Percentiles rank a stretch among this genome's conserved stretches.
phyloP scores from a whole-genome alignment of 2,888 invertebrate genomes.

The Drosophila percnosoma region DNA sequence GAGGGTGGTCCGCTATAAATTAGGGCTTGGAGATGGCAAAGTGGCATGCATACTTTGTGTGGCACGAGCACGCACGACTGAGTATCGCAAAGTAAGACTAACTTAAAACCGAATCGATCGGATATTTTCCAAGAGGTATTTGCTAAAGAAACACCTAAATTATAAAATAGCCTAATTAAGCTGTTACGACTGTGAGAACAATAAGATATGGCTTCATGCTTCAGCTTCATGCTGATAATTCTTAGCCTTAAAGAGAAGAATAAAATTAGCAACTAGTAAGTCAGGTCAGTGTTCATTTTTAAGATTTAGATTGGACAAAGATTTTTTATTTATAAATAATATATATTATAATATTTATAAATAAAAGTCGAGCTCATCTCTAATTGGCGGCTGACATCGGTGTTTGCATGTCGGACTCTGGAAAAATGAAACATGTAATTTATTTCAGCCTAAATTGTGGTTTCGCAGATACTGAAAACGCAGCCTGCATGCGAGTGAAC shows the following conservation, averaged over 20 bases:
- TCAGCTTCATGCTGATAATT: neutral
- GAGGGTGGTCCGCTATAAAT: slow-evolving; percentile 5
- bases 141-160: neutral
- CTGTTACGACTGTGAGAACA: neutral
- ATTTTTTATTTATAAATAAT: neutral
- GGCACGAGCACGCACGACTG: neutral
- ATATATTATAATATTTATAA: too few species aligned
- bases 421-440: slow-evolving; percentile 68
- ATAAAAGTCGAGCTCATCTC: slow-evolving; percentile 1
- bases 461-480: slow-evolving; percentile 43
- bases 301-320: neutral
- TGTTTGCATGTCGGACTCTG: slow-evolving; percentile 36
- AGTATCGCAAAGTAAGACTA: neutral
- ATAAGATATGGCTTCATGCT: neutral
- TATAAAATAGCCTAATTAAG: neutral
- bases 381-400: slow-evolving; percentile 8
- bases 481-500: slow-evolving; percentile 24
- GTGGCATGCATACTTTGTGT: neutral
- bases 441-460: slow-evolving; percentile 69
- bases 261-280: neutral
- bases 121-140: neutral
- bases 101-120: neutral
- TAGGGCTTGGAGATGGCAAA: slow-evolving; percentile 1
- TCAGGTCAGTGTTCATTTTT: neutral
- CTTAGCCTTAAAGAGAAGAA: neutral